Evolutionary conservation across 2,888 invertebrate genomes (phyloP).

Genomic region (Galerucella nymphaeae): DNA sequence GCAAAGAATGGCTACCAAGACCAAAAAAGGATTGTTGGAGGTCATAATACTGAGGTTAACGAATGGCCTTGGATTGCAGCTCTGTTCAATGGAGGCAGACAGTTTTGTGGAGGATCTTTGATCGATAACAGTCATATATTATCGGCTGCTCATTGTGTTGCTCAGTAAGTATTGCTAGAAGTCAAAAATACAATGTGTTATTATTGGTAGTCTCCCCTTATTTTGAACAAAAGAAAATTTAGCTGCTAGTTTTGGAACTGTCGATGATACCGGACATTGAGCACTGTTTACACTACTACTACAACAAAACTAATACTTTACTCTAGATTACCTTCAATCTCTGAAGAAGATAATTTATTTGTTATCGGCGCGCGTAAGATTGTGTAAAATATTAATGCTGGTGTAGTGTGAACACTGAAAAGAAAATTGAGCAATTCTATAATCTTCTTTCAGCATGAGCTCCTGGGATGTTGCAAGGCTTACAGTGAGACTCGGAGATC

Average conservation of each 20-base stretch:
- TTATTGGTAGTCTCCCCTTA: neutral
- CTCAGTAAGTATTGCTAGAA: constrained; percentile 73
- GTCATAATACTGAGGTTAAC: constrained; percentile 81
- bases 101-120: constrained; percentile 90
- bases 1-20: constrained; percentile 83
- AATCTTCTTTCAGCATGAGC: constrained; percentile 75
- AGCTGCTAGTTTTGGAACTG: no score
- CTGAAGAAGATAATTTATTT: neutral
- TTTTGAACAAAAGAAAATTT: no score
- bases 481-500: constrained; percentile 84
- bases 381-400: no score
- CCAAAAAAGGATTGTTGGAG: constrained; percentile 87
- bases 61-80: constrained; percentile 86
- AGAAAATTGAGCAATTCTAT: no score
- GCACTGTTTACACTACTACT: no score
- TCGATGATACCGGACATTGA: no score
- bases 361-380: no score
- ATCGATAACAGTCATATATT: constrained; percentile 83
- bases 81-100: constrained; percentile 83
- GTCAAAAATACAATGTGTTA: neutral
- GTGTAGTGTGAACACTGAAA: no score
- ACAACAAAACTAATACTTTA: no score
- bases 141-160: constrained; percentile 90
- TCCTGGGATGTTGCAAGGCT: constrained; percentile 88
- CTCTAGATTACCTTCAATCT: neutral